These are phyloP conservation scores for Pristiophorus japonicus DNA, from an alignment of 2,113 vertebrate species.

Conservation along the genomic window DNA sequence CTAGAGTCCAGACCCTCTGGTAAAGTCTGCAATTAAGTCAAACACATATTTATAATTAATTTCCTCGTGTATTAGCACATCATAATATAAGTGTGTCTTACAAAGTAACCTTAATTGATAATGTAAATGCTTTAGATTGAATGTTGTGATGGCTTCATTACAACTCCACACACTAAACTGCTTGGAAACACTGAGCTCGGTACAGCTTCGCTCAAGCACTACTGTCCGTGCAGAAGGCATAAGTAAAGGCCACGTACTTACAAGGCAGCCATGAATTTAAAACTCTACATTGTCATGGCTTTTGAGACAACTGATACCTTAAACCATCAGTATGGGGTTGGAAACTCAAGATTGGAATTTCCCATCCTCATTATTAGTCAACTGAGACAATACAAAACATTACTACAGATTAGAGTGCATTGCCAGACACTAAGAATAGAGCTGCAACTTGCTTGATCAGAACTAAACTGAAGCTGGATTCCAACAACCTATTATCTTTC, in stretches of 20 bases:
- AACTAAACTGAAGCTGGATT: neutral
- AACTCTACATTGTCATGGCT: neutral
- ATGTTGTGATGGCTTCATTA: neutral
- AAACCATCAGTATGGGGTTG: too few relatives aligned
- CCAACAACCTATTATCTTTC: neutral
- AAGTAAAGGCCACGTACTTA: neutral
- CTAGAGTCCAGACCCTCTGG: neutral
- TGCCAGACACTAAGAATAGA: neutral
- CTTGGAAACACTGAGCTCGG: neutral
- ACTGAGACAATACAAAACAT: neutral
- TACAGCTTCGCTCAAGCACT: neutral
- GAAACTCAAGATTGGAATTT: conserved; percentile 18
- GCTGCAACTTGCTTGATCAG: neutral
- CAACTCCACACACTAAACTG: neutral
- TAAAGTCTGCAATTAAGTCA: neutral
- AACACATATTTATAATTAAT: neutral
- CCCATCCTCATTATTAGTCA: conserved; percentile 4
- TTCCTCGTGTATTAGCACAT: neutral
- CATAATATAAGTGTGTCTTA: neutral
- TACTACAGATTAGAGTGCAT: neutral
- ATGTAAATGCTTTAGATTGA: too few relatives aligned
- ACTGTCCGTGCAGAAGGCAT: neutral
- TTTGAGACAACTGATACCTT: neutral
- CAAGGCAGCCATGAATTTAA: neutral
- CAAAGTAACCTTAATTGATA: neutral